Base-by-base conservation (phyloP, 1,140 invertebrate genomes). In the Dufourea novaeangliae region DNA sequence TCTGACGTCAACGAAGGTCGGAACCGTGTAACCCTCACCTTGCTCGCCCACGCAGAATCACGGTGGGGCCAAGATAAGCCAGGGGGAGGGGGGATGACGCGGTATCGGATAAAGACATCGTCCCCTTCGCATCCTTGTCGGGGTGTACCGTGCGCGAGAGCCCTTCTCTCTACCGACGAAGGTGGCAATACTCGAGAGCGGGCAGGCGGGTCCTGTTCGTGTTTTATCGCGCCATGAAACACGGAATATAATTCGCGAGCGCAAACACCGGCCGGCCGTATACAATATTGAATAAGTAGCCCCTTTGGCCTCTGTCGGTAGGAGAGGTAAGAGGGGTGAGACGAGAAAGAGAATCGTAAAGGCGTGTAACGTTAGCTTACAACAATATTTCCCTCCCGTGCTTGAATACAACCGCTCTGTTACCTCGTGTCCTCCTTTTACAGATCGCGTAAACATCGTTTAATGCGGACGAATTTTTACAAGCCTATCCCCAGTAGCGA, bases 101-200 rank as follows among this genome's bases (percentile, higher is more conserved):
- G 74, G 74, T 41, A 71, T 69, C 74, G 68, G 62, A 80, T 67
- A 71, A 71, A 80, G 67, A 52, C 59, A 41, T 71, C n/a, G n/a
- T n/a, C 74, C 74, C 61, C 57, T 76, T 77, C 66, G n/a, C n/a
- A 57, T 61, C 68, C 37, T n/a, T 20, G 6, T 32, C 52, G 11
- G 34, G 20, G 39, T 27, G 56, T 4, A n/a, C n/a, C n/a, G 25
- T 2, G n/a, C 20, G 25, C 37, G n/a, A n/a, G 17, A 17, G 17
- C 20, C 5, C 46, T 50, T 50, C 56, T n/a, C n/a, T n/a, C 6
- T 32, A 11, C n/a, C 44, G 17, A n/a, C 22, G n/a, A 8, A 59
- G 68, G 7, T 32, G 22, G 39, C 22, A 11, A 44, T 50, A 59
- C 27, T 25, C 22, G 20, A 17, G 20, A 22, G 22, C 56, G 25